Conservation (phyloP, 2,113 vertebrate genomes). For the Atlantisia rogersi region DNA sequence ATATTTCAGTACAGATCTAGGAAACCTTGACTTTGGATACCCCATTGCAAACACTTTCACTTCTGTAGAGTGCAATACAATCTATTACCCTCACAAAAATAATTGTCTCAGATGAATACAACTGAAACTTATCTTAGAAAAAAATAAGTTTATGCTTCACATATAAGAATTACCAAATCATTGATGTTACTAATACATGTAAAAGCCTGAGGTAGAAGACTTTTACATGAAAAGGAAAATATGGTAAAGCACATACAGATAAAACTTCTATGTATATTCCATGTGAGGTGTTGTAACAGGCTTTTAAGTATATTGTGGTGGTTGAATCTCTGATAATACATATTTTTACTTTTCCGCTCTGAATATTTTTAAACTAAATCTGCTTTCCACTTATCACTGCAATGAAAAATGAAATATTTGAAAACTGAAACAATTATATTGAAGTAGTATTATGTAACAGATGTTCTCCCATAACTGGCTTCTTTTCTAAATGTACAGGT, state of each 20-base stretch:
- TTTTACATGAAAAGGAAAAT: background rate
- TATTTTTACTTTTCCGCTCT: background rate
- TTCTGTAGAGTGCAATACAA: background rate
- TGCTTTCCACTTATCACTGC: background rate
- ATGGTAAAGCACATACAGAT: background rate
- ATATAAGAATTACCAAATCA: background rate
- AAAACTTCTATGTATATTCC: background rate
- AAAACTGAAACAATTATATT: background rate
- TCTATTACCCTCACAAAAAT: background rate
- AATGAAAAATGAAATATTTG: background rate
- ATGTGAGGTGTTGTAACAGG: background rate
- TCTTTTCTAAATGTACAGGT: background rate
- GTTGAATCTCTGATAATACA: background rate
- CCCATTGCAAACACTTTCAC: background rate
- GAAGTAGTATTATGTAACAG: background rate
- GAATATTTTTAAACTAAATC: background rate
- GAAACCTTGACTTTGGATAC: background rate
- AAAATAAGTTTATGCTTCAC: background rate
- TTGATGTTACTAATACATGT: background rate
- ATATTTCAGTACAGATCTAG: background rate
- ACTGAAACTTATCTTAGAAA: background rate
- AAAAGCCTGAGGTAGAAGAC: background rate
- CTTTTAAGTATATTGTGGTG: background rate
- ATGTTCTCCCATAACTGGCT: background rate
- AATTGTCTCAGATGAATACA: background rate